Conservation (phyloP, 2,113 vertebrate species). For the Sterrhoptilus dennistouni region DNA sequence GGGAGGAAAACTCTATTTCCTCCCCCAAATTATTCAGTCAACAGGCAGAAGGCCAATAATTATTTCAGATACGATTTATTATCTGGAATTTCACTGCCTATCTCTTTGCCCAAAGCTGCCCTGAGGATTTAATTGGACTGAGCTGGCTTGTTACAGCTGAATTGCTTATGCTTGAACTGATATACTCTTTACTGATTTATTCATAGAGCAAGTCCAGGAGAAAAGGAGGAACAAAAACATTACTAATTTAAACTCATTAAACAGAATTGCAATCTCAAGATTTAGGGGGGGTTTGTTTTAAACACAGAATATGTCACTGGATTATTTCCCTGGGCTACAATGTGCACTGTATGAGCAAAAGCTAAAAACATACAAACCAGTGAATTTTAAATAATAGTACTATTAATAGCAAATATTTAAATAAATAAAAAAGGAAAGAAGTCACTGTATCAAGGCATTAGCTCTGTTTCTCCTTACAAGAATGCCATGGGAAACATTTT, state of each 20-base stretch:
- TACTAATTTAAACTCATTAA: slow-evolving; percentile 15
- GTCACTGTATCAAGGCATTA: too few relatives aligned
- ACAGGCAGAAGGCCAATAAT: slow-evolving; percentile 1
- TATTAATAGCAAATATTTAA: background rate
- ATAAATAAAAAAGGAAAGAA: background rate
- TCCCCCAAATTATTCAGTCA: background rate
- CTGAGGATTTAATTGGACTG: slow-evolving; percentile 51
- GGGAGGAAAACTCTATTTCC: background rate
- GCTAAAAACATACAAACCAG: background rate
- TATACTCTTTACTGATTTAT: slow-evolving; percentile 34
- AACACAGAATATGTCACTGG: background rate
- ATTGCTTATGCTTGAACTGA: slow-evolving; percentile 52
- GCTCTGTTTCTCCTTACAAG: background rate
- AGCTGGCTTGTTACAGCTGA: slow-evolving; percentile 26
- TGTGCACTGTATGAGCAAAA: background rate
- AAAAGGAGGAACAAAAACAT: background rate
- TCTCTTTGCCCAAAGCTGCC: slow-evolving; percentile 27
- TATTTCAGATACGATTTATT: background rate
- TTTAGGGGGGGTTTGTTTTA: background rate
- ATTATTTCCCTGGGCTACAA: background rate
- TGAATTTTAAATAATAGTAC: background rate
- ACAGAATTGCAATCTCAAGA: background rate
- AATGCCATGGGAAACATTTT: background rate
- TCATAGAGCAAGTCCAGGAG: background rate
- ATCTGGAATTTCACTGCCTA: background rate